Evolutionary conservation across 1,140 invertebrate genomes (phyloP), one percentile per base, ranked within the genome.

Genomic region (Solenopsis invicta): DNA sequence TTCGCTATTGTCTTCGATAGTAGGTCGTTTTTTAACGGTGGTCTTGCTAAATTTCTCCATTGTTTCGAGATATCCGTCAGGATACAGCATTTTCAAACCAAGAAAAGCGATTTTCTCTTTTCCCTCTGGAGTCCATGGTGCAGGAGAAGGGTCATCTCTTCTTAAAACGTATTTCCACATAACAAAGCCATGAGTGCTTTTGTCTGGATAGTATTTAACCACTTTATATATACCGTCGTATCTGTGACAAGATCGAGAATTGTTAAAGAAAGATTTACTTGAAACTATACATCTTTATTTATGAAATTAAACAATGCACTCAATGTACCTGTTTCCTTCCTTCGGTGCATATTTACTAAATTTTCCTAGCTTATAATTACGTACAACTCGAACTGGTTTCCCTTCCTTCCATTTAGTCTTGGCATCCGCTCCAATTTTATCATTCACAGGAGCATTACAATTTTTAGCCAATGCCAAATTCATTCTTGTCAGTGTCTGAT

Each of bases 151-250:
- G 94, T 99, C 98, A 94, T 99, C 98, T 89, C 98, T 95, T 78
- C 97, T 95, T 56, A 99, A 93, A 16, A 98, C 90, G 93, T 98
- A 99, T 64, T 97, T 96, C 98, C 98, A 99, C 13, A 99, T 97
- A 9, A 96, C 95, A 93, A 97, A 98, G 1, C 98, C 98, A 64
- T 97, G 41, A 8, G 41, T 96, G 13, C 98, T 98, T 85, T 96
- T 97, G 91, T 97, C 97, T 4, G 97, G 97, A 95, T 97, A 98
- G 93, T 98, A 99, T 90, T 98, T 98, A 0, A 98, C 97, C 8
- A 98, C 97, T 94, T 98, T 98, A 93, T 98, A 98, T 59, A 98
- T 96, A 3, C 97, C 97, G 95, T 97, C 97, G 93, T 98, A 98
- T 84, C 97, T 97, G 18, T 13, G 59, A 71, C 45, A 77, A 69